Percentiles rank a stretch among this genome's conserved stretches.
Conservation (phyloP, 2,888 invertebrate genomes). For the Monoplex corrugatus region DNA sequence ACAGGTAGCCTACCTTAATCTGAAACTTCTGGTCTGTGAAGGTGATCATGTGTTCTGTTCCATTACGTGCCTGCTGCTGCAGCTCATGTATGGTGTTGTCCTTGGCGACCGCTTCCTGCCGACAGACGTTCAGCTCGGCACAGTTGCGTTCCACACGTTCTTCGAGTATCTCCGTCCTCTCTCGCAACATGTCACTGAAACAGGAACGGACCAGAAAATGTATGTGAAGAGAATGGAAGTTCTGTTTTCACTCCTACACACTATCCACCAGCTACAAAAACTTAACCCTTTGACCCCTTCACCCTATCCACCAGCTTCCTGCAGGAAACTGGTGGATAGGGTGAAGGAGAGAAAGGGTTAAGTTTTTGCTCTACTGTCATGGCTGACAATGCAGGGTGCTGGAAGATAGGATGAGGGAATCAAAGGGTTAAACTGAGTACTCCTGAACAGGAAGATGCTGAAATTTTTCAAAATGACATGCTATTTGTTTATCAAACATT, state of each 20-base stretch:
- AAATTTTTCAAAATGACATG: too few species aligned
- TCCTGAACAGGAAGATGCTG: too few species aligned
- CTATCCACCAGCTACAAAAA: too few species aligned
- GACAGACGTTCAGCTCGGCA: conserved; percentile 56
- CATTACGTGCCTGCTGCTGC: conserved; percentile 44
- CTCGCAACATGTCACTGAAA: conserved; percentile 39
- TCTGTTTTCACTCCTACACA: not conserved
- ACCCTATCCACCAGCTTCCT: too few species aligned
- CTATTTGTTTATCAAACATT: too few species aligned
- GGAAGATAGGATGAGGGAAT: too few species aligned
- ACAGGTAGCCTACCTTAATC: conserved; percentile 52
- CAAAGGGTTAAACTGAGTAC: too few species aligned
- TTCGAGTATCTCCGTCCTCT: conserved; percentile 50
- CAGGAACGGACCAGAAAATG: not conserved
- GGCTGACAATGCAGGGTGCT: too few species aligned
- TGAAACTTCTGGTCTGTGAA: conserved; percentile 56
- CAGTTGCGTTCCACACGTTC: conserved; percentile 52
- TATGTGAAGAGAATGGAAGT: not conserved
- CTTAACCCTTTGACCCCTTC: too few species aligned
- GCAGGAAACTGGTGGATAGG: too few species aligned
- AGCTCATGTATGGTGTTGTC: conserved; percentile 49
- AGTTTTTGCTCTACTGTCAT: too few species aligned
- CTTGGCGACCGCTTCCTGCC: conserved; percentile 51
- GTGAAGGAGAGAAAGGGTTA: too few species aligned
- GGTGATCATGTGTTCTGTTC: conserved; percentile 52